Percentiles rank a stretch among this genome's conserved stretches.
These are phyloP conservation scores for Catostomus latipinnis DNA, from an alignment of 2,797 vertebrate genomes.

Conservation along the genomic window DNA sequence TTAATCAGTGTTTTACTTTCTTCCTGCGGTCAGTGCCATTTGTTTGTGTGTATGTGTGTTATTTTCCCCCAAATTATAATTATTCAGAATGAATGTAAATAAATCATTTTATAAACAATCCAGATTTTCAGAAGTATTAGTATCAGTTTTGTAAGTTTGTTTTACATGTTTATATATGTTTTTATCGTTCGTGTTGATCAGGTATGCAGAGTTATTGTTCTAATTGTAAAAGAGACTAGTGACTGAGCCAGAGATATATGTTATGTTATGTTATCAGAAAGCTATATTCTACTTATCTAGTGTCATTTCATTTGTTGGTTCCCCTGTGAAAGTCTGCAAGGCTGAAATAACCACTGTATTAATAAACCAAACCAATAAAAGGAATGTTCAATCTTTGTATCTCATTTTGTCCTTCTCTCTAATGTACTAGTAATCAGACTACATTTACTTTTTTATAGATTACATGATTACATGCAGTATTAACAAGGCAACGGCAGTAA, in stretches of 20 bases:
- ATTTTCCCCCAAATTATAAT: slow-evolving; percentile 67
- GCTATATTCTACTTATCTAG: slow-evolving; percentile 78
- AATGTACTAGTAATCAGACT: background rate
- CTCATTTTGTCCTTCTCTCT: slow-evolving; percentile 25
- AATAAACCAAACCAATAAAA: slow-evolving; percentile 82
- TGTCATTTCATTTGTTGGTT: slow-evolving; percentile 70
- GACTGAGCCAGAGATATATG: slow-evolving; percentile 81
- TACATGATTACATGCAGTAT: too few relatives aligned
- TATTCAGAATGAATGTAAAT: slow-evolving; percentile 83
- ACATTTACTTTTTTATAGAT: too few relatives aligned
- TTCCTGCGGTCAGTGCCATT: slow-evolving; percentile 67
- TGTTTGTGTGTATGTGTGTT: slow-evolving; percentile 63
- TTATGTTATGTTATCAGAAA: slow-evolving; percentile 74
- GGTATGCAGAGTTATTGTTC: slow-evolving; percentile 73
- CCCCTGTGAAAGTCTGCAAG: slow-evolving; percentile 74
- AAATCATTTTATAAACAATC: slow-evolving; percentile 76
- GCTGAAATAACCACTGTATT: slow-evolving; percentile 86
- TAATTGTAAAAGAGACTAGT: slow-evolving; percentile 76
- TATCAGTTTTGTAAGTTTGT: slow-evolving; percentile 67
- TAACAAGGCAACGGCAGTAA: too few relatives aligned
- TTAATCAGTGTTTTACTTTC: slow-evolving; percentile 78
- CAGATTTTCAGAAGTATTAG: slow-evolving; percentile 79
- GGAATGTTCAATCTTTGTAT: slow-evolving; percentile 77
- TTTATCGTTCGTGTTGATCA: slow-evolving; percentile 65
- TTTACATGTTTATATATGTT: slow-evolving; percentile 68